A percentile compares a stretch with the other conserved stretches of the same genome.
These are phyloP conservation scores for Solea senegalensis DNA, from an alignment of 2,113 vertebrate genomes.

Conservation along the genomic window DNA sequence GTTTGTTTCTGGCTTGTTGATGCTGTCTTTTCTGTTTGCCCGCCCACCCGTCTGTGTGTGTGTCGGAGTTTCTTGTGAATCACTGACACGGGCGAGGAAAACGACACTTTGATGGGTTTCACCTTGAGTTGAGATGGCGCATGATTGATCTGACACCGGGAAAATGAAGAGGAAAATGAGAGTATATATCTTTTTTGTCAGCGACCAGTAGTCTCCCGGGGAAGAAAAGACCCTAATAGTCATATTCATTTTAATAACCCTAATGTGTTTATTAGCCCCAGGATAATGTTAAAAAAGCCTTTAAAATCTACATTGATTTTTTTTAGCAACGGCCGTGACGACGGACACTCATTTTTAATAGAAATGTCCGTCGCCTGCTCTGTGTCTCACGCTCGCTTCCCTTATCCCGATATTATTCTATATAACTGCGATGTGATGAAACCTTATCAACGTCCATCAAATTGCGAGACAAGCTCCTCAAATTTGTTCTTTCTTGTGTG, in stretches of 20 bases:
- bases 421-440: constrained; percentile 55
- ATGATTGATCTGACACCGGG: constrained; percentile 74
- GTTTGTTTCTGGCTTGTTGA: constrained; percentile 50
- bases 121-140: constrained; percentile 72
- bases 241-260: constrained; percentile 71
- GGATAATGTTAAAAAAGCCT: constrained; percentile 60
- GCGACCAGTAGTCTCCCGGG: constrained; percentile 39
- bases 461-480: constrained; percentile 63
- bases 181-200: constrained; percentile 58
- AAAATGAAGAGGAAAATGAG: constrained; percentile 70
- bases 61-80: constrained; percentile 53
- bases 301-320: constrained; percentile 50
- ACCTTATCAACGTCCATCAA: constrained; percentile 72
- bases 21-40: constrained; percentile 58
- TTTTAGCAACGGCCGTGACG: constrained; percentile 4
- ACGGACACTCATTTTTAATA: constrained; percentile 38
- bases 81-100: constrained; percentile 37
- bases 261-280: constrained; percentile 50
- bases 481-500: constrained; percentile 67
- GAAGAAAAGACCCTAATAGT: constrained; percentile 47
- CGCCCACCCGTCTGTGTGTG: constrained; percentile 37
- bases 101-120: constrained; percentile 72
- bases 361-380: constrained; percentile 16
- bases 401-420: constrained; percentile 29
- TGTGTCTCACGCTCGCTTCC: constrained; percentile 5